A percentile compares a stretch with the other conserved stretches of the same genome.
Evolutionary conservation across 2,888 invertebrate genomes (phyloP).

Genomic region (Leptopilina drosophilae): DNA sequence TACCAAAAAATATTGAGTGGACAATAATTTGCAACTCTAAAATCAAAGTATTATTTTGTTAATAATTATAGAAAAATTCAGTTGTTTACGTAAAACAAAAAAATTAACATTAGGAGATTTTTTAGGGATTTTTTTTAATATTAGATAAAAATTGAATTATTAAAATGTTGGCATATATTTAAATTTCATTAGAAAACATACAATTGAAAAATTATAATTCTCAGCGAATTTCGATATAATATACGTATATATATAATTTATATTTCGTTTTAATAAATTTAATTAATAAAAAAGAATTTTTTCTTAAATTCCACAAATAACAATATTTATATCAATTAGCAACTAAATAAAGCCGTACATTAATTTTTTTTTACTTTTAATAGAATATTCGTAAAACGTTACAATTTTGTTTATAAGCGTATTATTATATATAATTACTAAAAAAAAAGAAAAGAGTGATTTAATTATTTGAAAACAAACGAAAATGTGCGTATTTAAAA

Average conservation of each 20-base stretch:
- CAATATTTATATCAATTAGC: not conserved
- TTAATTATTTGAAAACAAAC: conserved; percentile 1
- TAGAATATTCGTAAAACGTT: not conserved
- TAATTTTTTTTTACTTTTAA: not conserved
- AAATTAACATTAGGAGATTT: no score
- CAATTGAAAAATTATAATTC: not conserved
- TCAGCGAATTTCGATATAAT: not conserved
- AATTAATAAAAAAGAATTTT: not conserved
- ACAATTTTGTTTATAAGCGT: not conserved
- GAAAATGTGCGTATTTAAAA: not conserved
- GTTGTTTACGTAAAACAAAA: no score
- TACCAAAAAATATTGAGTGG: no score
- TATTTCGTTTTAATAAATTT: not conserved
- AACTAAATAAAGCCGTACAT: not conserved
- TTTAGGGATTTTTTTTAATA: no score
- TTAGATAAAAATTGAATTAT: no score
- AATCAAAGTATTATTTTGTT: no score
- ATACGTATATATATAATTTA: not conserved
- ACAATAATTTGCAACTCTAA: no score
- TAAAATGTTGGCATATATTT: no score
- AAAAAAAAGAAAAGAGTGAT: not conserved
- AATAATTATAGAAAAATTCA: no score
- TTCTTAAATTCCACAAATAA: not conserved
- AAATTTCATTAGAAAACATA: no score
- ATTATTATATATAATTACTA: not conserved